phyloP scores from a whole-genome alignment of 2,888 invertebrate genomes.

The Cataglyphis altisquamis region DNA sequence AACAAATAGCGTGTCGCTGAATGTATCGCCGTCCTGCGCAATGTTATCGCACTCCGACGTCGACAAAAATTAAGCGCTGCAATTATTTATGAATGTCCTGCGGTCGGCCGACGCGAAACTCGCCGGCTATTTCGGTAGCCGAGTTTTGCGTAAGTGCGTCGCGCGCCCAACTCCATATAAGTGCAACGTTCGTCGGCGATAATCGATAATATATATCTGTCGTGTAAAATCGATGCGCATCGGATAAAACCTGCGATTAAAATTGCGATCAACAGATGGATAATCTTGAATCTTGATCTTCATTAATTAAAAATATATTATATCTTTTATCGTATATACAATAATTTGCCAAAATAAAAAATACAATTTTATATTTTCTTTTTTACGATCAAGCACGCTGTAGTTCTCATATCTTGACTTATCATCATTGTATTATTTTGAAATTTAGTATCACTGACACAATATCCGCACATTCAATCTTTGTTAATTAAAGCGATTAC shows the following conservation, averaged over 20 bases:
- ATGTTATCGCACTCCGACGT: constrained; percentile 50
- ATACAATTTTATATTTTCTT: neutral
- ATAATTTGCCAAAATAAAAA: neutral
- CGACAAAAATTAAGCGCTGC: constrained; percentile 53
- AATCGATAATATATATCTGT: constrained; percentile 34
- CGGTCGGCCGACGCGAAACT: constrained; percentile 24
- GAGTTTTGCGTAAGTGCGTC: constrained; percentile 38
- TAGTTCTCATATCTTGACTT: neutral
- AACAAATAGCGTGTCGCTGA: constrained; percentile 62
- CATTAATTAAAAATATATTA: constrained; percentile 31
- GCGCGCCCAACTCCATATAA: constrained; percentile 22
- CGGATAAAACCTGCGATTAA: constrained; percentile 38
- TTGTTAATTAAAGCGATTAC: constrained; percentile 28
- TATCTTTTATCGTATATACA: neutral
- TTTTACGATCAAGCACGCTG: neutral
- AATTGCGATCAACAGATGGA: neutral
- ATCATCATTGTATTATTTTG: neutral
- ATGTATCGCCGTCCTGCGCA: constrained; percentile 47
- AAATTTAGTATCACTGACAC: neutral
- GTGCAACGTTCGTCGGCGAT: constrained; percentile 25
- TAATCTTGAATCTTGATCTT: constrained; percentile 26
- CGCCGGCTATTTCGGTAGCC: constrained; percentile 42
- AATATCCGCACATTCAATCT: neutral
- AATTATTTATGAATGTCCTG: constrained; percentile 43
- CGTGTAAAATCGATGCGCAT: constrained; percentile 45